Percentiles rank a stretch among this genome's conserved stretches.
Conservation (phyloP, 2,797 vertebrate genomes). For the Sebastes oblongus region DNA sequence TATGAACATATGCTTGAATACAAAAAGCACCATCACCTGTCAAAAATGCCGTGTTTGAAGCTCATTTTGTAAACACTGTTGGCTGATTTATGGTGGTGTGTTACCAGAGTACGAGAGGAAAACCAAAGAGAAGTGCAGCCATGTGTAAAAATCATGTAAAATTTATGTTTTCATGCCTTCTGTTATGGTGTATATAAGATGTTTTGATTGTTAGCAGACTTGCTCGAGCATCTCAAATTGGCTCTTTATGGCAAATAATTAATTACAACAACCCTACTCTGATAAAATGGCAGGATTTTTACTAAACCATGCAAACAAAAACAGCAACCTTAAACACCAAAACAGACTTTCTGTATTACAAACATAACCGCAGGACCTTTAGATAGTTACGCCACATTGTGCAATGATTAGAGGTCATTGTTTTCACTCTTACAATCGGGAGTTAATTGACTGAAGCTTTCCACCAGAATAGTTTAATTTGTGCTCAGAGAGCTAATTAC, state of each 20-base stretch:
- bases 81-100: constrained; percentile 23
- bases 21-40: constrained; percentile 3
- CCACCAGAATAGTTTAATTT: constrained; percentile 44
- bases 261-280: not conserved
- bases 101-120: constrained; percentile 19
- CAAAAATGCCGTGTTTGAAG: constrained; percentile 1
- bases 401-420: constrained; percentile 48
- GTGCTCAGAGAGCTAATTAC: constrained; percentile 48
- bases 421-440: constrained; percentile 28
- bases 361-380: constrained; percentile 23
- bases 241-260: not conserved
- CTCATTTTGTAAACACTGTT: not conserved
- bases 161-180: not conserved
- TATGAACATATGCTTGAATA: constrained; percentile 12
- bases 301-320: not conserved
- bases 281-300: not conserved
- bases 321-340: not conserved
- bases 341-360: constrained; percentile 6
- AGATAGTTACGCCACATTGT: constrained; percentile 19
- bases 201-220: not conserved
- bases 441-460: constrained; percentile 54
- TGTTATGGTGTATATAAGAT: not conserved
- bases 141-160: not conserved
- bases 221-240: not conserved
- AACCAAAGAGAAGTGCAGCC: not conserved